Base-by-base conservation (phyloP, 1,140 invertebrate species). In the Tetramorium parvispinum region DNA sequence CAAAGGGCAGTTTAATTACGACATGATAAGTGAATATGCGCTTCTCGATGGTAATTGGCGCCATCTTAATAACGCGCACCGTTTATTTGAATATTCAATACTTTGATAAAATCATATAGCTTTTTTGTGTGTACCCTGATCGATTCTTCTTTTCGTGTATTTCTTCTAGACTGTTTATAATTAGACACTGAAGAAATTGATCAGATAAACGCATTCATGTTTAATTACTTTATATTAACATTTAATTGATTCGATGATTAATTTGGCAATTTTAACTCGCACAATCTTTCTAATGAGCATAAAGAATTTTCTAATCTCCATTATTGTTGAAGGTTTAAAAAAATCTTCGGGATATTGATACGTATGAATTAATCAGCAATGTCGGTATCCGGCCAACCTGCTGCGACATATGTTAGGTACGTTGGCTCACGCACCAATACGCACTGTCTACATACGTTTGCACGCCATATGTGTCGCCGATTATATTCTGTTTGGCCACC, bases 321-420 rank as follows among this genome's bases (percentile, higher is more conserved):
- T 53, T 18, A 6, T 40, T 5, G 8, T 65, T 13, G 7, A 81
- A 32, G 40, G 21, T 24, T 37, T 10, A 57, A 40, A 81, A 65
- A 83, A 59, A 59, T 59, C 43, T 21, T 59, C 6, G 13, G n/a
- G 16, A n/a, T 43, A 40, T 51, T 43, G 6, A 68, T 81, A 81
- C 16, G n/a, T 66, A 11, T 57, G 75, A 85, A 85, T 88, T 76
- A 59, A 43, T 59, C 46, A 27, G 55, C 37, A 37, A 46, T 21
- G 51, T 21, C 70, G 55, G 70, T 82, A 88, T 88, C 76, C 79
- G 57, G 89, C 55, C 73, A 88, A 91, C 89, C 89, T 91, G 89
- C 75, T 63, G 73, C 76, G 46, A 66, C 89, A 91, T 91, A 90
- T 91, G 89, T 59, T 53, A 32, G 32, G 55, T 90, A 90, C 89